Conservation (phyloP, 2,797 vertebrate genomes). For the Okamejei kenojei region DNA sequence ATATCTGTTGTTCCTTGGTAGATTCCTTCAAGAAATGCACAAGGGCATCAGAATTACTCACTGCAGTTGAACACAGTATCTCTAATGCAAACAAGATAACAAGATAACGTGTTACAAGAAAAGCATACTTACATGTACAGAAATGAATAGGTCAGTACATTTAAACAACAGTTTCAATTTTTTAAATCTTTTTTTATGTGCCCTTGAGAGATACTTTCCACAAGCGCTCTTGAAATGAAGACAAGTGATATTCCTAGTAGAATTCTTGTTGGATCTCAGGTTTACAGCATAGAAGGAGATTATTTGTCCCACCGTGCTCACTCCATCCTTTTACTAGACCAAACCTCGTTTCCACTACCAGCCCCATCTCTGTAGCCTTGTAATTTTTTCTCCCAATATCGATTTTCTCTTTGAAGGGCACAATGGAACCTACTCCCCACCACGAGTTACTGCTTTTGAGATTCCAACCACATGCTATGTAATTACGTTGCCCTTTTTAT, state of each 20-base stretch:
- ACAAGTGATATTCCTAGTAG: not conserved
- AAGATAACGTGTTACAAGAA: not conserved
- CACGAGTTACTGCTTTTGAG: too few relatives aligned
- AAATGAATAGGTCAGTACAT: not conserved
- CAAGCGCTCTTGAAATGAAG: not conserved
- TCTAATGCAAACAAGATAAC: not conserved
- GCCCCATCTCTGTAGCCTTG: too few relatives aligned
- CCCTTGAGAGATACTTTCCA: not conserved
- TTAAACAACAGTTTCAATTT: not conserved
- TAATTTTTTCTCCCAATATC: too few relatives aligned
- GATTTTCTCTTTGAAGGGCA: too few relatives aligned
- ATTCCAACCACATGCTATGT: too few relatives aligned
- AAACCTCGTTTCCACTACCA: too few relatives aligned
- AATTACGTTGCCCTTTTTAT: too few relatives aligned
- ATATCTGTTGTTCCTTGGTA: not conserved
- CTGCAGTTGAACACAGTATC: not conserved
- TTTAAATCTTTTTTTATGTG: not conserved
- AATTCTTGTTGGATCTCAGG: not conserved
- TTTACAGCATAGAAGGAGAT: too few relatives aligned
- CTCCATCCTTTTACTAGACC: too few relatives aligned
- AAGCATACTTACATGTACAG: not conserved
- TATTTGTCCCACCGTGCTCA: too few relatives aligned
- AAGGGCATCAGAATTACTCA: not conserved
- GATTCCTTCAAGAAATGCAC: not conserved
- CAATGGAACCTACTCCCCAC: too few relatives aligned